Conservation (phyloP, 37 sponge, comb jelly and placozoan genomes). For the Mnemiopsis leidyi region DNA sequence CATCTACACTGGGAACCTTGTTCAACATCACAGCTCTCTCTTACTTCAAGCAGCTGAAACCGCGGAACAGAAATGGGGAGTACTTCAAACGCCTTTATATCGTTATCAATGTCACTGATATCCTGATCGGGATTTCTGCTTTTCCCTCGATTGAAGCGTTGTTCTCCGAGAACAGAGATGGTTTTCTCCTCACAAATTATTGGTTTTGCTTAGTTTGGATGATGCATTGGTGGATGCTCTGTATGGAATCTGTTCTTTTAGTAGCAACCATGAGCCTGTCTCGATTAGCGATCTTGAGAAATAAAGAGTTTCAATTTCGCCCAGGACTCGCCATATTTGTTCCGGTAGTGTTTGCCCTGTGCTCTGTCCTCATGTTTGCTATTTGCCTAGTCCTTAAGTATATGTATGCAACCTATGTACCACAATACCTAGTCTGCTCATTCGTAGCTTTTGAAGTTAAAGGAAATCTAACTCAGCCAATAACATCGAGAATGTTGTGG, state of each 20-base stretch:
- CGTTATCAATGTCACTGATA: background rate
- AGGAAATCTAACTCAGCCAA: background rate
- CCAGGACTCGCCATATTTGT: background rate
- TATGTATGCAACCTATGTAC: background rate
- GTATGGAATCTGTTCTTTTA: background rate
- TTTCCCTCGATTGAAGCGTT: background rate
- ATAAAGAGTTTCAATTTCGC: background rate
- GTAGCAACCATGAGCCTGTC: background rate
- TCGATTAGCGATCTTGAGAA: background rate
- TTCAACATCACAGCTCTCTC: background rate
- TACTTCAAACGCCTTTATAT: background rate
- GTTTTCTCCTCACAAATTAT: background rate
- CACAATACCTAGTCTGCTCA: background rate
- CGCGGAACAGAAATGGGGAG: background rate
- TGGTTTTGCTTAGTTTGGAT: background rate
- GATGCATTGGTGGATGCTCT: background rate
- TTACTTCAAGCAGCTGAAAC: background rate
- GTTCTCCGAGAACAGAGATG: background rate
- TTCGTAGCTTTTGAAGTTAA: background rate
- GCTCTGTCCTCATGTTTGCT: background rate
- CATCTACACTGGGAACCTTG: background rate
- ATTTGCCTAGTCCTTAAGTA: background rate
- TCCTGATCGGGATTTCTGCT: background rate
- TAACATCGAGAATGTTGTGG: background rate
- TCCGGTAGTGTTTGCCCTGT: background rate